phyloP scores from a whole-genome alignment of 1,140 invertebrate species.

The Cyclargus thomasi region DNA sequence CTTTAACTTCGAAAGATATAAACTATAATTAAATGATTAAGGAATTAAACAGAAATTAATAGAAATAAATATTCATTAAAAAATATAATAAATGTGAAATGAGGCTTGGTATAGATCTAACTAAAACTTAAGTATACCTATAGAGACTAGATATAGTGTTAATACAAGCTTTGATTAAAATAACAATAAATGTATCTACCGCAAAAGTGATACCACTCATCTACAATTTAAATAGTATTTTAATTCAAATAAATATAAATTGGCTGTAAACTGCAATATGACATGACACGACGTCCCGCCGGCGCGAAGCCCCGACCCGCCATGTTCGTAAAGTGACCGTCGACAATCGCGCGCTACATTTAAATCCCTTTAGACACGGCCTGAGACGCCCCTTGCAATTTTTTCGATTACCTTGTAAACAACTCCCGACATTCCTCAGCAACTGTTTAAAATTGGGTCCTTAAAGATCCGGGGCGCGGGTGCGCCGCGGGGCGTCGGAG shows the following conservation, averaged over 20 bases:
- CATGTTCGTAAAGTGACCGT: background rate
- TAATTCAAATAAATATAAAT: background rate
- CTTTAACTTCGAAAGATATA: no score
- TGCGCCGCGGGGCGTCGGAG: constrained; percentile 29
- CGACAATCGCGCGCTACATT: constrained; percentile 20
- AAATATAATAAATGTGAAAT: no score
- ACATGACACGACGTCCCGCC: constrained; percentile 7
- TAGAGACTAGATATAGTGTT: no score
- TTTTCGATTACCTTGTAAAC: constrained; percentile 61
- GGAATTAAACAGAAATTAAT: no score
- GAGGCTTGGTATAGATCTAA: no score
- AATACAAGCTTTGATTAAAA: no score
- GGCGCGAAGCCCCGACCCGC: constrained; percentile 15
- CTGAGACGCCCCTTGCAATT: constrained; percentile 29
- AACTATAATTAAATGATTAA: no score
- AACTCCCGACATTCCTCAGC: constrained; percentile 49
- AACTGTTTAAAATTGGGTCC: constrained; percentile 61
- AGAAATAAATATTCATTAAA: no score
- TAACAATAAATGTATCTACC: no score
- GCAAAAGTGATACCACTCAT: no score
- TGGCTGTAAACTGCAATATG: background rate
- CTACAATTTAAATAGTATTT: no score
- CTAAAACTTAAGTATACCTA: no score
- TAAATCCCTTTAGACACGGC: constrained; percentile 31
- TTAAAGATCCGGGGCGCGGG: constrained; percentile 32